Base-by-base conservation (phyloP, 2,797 vertebrate species). In the Eleutherodactylus coqui region DNA sequence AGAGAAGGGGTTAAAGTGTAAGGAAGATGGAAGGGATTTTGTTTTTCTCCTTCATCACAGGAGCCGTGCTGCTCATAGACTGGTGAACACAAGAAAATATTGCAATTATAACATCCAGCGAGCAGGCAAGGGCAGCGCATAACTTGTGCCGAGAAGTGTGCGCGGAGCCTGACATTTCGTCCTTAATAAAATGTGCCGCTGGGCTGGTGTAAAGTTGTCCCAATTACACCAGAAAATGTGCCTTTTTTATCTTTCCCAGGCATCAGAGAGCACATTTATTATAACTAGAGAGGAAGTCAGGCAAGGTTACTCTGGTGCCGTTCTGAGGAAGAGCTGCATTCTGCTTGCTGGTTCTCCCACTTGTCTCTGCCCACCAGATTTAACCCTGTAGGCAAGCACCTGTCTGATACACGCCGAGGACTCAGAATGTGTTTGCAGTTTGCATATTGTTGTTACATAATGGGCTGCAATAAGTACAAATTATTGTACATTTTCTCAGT, bases 191-290 rank as follows among this genome's bases (percentile, higher is more conserved):
- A 84, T 79, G 69, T 67, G 86, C 86, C 82, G 76, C 86, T 87
- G 76, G 86, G 86, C 82, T 84, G 82, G 82, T 80, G 82, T 84
- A 87, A 84, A 79, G 76, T 79, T 84, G 82, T 84, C 82, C 86
- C 86, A 87, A 87, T 87, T 87, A 87, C 86, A 75, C 82, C 82
- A 80, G 86, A 84, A 80, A 84, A 87, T 80, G 86, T 75, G 86
- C 82, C 64, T 84, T 84, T 64, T 79, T 87, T 64, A 87, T 87
- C 86, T 79, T 83, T 83, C 75, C 75, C 81, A 70, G 76, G 82
- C 75, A 84, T 84, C 82, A 67, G 29, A 80, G 82, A 62, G 55
- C 75, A 79, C 76, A 83, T 87, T 84, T 84, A 87, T 87, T 84
- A 75, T 87, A 87, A 80, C 82, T 51, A 87, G 86, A 84, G 79